Conservation (phyloP, 1,140 invertebrate genomes). For the Apis mellifera region DNA sequence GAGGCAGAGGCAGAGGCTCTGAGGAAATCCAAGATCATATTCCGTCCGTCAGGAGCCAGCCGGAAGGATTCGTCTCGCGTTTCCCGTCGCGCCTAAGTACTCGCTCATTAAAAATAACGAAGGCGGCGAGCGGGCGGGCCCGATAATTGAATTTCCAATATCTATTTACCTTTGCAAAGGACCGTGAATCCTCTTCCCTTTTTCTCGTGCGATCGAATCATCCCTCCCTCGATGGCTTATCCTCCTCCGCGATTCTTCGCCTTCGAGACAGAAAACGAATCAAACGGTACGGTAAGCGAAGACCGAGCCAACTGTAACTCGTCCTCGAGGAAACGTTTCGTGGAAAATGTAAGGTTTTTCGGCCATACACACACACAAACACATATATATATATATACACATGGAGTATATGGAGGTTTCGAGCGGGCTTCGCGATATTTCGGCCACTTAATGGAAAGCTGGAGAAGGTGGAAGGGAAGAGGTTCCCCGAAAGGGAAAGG, state of each 20-base stretch:
- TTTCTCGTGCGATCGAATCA: background rate
- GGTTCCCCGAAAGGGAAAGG: conserved; percentile 18
- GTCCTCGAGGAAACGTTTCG: background rate
- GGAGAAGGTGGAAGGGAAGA: conserved; percentile 13
- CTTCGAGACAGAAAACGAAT: conserved; percentile 43
- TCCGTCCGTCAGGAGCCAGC: conserved; percentile 23
- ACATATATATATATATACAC: too few relatives aligned
- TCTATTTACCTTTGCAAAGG: conserved; percentile 62
- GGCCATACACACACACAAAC: background rate
- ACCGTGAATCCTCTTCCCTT: background rate
- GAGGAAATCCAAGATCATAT: conserved; percentile 53
- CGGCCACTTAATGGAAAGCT: conserved; percentile 68
- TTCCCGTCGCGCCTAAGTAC: conserved; percentile 41
- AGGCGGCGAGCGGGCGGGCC: conserved; percentile 47
- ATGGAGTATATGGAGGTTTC: background rate
- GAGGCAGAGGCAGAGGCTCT: too few relatives aligned
- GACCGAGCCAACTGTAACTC: background rate
- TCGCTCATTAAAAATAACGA: conserved; percentile 69
- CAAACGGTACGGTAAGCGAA: background rate
- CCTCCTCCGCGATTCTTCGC: background rate
- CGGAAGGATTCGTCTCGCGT: conserved; percentile 42
- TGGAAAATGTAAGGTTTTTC: background rate
- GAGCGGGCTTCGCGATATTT: conserved; percentile 53
- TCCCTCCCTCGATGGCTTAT: conserved; percentile 41
- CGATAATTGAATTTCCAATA: conserved; percentile 68